Evolutionary conservation across 2,888 invertebrate species (phyloP), one percentile per base, ranked within the genome.

Genomic region (Rhingia rostrata): DNA sequence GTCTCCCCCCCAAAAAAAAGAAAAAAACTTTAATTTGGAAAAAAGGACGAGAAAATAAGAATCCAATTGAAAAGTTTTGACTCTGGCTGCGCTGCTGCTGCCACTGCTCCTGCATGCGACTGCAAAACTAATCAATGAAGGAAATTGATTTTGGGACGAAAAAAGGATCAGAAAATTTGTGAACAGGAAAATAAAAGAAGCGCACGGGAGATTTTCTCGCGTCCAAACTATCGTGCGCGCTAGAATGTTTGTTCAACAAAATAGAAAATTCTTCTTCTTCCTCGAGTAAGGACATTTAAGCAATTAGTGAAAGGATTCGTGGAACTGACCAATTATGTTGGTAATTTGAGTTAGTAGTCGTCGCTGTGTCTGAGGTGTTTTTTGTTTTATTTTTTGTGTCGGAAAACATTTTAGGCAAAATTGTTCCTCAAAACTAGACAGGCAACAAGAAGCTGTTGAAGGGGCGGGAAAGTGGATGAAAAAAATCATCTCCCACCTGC

Each of bases 11-110:
- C 9, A 49, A 35, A 80, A 63, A 67, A 53, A n/a, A 22, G 37
- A 70, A 79, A 84, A 80, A 84, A 84, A 84, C 80, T 84, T 84
- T 80, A 84, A 74, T 80, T 84, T 80, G 60, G 47, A 79, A 73
- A 70, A 69, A 61, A 67, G 43, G 54, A 80, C 80, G 58, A 75
- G 60, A 70, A 84, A 84, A 80, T 84, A 69, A 74, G 84, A 84
- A 84, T 84, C 84, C 84, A 84, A 84, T 84, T 84, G 84, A 84
- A 84, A 84, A 84, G 84, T 84, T 82, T 80, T 80, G 73, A 70
- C 70, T 74, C 14, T 73, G 63, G 9, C 72, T 78, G 39, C 74
- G 74, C 53, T 70, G 64, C 53, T 69, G 61, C 32, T 66, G 53
- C 45, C 43, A 32, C 49, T 49, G 10, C 60, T 79, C 67, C 80